Conservation (phyloP, 2,888 invertebrate genomes). For the Aelia acuminata region DNA sequence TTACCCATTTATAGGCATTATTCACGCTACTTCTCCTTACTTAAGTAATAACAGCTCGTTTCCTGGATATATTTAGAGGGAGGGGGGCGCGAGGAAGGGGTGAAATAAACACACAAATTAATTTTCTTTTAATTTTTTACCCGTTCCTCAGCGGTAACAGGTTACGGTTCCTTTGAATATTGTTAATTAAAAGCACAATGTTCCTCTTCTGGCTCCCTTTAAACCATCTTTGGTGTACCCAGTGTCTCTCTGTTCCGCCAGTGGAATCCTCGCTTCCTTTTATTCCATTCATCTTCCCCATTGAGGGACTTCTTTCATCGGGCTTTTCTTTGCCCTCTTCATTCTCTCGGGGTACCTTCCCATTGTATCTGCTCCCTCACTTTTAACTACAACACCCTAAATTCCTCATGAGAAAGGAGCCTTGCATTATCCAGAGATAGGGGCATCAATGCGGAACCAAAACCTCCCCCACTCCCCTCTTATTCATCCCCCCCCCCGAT, state of each 20-base stretch:
- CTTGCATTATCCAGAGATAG: conserved; percentile 37
- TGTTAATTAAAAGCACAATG: conserved; percentile 51
- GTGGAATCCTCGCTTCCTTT: conserved; percentile 35
- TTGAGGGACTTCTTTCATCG: conserved; percentile 34
- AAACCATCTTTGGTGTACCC: conserved; percentile 15
- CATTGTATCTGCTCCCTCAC: conserved; percentile 51
- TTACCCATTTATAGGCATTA: background rate
- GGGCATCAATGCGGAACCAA: conserved; percentile 42
- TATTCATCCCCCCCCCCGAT: background rate
- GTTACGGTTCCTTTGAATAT: background rate
- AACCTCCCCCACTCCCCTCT: background rate
- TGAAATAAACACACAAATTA: background rate
- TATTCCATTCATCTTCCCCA: conserved; percentile 47
- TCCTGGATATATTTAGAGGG: background rate
- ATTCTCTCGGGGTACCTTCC: conserved; percentile 18
- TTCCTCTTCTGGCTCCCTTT: background rate
- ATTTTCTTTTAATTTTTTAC: background rate
- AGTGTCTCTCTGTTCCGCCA: conserved; percentile 33
- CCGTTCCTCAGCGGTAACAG: background rate
- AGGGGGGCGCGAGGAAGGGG: background rate
- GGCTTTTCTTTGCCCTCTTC: conserved; percentile 21
- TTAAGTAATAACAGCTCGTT: background rate
- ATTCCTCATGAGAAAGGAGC: conserved; percentile 46
- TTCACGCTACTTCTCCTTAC: background rate
- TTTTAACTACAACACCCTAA: conserved; percentile 52